These are phyloP conservation scores for Petrocephalus microphthalmus DNA, from an alignment of 2,113 vertebrate genomes.

Conservation along the genomic window DNA sequence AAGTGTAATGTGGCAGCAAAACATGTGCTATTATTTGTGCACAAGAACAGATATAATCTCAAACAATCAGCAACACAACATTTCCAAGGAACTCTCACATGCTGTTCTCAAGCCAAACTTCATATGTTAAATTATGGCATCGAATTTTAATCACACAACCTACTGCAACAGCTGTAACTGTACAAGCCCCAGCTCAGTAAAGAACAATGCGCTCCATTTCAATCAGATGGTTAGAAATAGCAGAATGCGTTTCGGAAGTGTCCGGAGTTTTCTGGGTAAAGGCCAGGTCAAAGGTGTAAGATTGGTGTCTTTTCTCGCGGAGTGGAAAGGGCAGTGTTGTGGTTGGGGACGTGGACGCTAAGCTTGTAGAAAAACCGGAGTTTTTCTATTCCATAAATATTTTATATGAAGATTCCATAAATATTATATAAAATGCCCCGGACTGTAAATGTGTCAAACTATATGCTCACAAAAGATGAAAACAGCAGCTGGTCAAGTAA, in stretches of 20 bases:
- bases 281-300: not conserved
- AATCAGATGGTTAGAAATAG: not conserved
- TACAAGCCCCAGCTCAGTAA: not conserved
- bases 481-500: no score
- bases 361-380: not conserved
- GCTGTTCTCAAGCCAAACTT: not conserved
- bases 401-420: no score
- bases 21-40: not conserved
- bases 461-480: no score
- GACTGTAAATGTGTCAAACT: no score
- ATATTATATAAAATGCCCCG: no score
- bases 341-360: not conserved
- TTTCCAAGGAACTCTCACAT: not conserved
- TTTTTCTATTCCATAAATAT: no score
- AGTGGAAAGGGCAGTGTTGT: not conserved
- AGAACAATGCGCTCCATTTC: not conserved
- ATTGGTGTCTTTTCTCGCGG: not conserved
- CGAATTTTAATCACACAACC: not conserved
- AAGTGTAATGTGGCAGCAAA: not conserved
- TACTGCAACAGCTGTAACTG: not conserved
- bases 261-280: not conserved
- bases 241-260: not conserved
- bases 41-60: not conserved
- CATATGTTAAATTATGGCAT: not conserved
- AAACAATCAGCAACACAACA: not conserved